A percentile compares a stretch with the other conserved stretches of the same genome.
Conservation (phyloP, 2,888 invertebrate species). For the Matsumyia berberina region DNA sequence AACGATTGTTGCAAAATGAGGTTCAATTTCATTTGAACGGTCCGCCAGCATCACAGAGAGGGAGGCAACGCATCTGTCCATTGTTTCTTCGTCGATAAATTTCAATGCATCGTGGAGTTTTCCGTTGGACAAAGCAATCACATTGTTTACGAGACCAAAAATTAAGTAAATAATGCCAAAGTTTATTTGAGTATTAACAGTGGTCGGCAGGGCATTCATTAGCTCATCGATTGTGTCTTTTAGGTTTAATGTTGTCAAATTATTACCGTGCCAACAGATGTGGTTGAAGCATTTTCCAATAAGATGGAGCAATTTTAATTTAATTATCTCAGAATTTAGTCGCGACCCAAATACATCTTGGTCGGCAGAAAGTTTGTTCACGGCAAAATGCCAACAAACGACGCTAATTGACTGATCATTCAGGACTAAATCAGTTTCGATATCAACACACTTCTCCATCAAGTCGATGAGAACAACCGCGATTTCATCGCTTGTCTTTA, state of each 20-base stretch:
- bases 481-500: conserved; percentile 82
- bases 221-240: conserved; percentile 79
- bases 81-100: conserved; percentile 79
- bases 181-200: conserved; percentile 75
- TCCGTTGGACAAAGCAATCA: conserved; percentile 76
- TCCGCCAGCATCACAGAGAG: conserved; percentile 77
- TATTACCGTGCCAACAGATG: conserved; percentile 80
- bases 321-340: conserved; percentile 80
- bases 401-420: conserved; percentile 80
- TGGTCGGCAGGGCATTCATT: conserved; percentile 74
- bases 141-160: conserved; percentile 82
- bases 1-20: conserved; percentile 79
- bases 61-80: conserved; percentile 80
- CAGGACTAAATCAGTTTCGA: conserved; percentile 80
- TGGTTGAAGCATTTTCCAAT: conserved; percentile 82
- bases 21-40: conserved; percentile 25
- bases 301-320: conserved; percentile 81
- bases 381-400: conserved; percentile 81
- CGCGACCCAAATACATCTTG: conserved; percentile 76
- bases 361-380: conserved; percentile 80
- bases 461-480: conserved; percentile 81
- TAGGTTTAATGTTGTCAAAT: conserved; percentile 79
- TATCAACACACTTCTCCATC: conserved; percentile 80
- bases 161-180: conserved; percentile 81
- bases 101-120: conserved; percentile 72